Conservation (phyloP, 2,113 vertebrate genomes). For the Limanda limanda region DNA sequence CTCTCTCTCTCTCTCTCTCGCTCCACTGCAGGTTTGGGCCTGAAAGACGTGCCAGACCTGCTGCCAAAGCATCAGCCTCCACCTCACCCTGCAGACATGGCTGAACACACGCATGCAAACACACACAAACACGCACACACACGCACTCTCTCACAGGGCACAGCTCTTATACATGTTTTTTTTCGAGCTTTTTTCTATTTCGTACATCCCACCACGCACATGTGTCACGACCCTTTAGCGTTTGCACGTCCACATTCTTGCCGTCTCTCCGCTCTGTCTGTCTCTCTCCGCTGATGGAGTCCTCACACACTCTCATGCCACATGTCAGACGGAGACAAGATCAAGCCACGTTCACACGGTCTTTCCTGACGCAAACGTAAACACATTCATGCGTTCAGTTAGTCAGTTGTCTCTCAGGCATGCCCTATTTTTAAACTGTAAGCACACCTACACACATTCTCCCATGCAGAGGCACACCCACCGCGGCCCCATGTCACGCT, state of each 20-base stretch:
- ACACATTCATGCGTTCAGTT: conserved; percentile 37
- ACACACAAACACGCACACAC: not conserved
- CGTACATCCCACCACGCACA: not conserved
- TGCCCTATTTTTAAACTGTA: conserved; percentile 72
- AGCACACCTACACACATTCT: conserved; percentile 79
- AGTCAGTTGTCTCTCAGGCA: conserved; percentile 59
- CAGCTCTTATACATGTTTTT: not conserved
- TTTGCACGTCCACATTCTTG: conserved; percentile 30
- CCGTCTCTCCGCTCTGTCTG: not conserved
- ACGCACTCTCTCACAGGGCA: conserved; percentile 6
- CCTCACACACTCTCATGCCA: conserved; percentile 19
- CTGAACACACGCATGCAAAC: conserved; percentile 61
- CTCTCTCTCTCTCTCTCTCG: conserved; percentile 32
- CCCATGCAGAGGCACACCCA: conserved; percentile 72
- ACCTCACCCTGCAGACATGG: conserved; percentile 86
- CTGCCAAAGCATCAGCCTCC: conserved; percentile 82
- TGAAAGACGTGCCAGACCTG: conserved; percentile 86
- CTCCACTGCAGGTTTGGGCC: conserved; percentile 81
- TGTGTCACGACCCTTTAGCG: not conserved
- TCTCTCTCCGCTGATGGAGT: conserved; percentile 17
- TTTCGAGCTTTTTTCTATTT: conserved; percentile 17
- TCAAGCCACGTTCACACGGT: conserved; percentile 61
- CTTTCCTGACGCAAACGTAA: conserved; percentile 48
- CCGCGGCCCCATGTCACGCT: conserved; percentile 17
- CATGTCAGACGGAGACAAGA: conserved; percentile 34